Percentiles rank a stretch among this genome's conserved stretches.
Conservation (phyloP, 1,140 invertebrate species). For the Rhynchophorus ferrugineus region DNA sequence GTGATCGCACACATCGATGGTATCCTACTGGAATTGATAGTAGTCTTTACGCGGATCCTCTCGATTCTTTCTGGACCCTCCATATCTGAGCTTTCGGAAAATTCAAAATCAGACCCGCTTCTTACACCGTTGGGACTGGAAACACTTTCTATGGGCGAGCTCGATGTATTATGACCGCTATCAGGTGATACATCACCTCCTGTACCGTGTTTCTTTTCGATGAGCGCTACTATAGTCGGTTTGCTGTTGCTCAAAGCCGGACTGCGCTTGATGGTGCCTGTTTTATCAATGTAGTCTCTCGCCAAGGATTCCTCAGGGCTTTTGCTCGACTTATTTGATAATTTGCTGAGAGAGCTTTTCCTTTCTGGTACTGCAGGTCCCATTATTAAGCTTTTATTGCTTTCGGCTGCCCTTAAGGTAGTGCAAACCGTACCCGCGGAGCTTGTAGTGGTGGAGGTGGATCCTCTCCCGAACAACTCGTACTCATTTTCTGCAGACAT, state of each 20-base stretch:
- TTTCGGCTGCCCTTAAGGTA: slow-evolving; percentile 56
- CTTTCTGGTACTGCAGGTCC: slow-evolving; percentile 67
- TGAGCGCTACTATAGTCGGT: slow-evolving; percentile 46
- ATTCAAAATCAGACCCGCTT: slow-evolving; percentile 63
- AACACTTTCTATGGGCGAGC: slow-evolving; percentile 67
- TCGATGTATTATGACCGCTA: slow-evolving; percentile 73
- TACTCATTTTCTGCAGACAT: slow-evolving; percentile 75
- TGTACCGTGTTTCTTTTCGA: slow-evolving; percentile 55
- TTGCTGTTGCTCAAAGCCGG: slow-evolving; percentile 41
- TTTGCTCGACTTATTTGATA: slow-evolving; percentile 35
- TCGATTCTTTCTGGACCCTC: slow-evolving; percentile 78
- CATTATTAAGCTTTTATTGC: slow-evolving; percentile 49
- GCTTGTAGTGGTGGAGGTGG: slow-evolving; percentile 81
- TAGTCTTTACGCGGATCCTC: slow-evolving; percentile 76
- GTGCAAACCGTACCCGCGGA: slow-evolving; percentile 84
- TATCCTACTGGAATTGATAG: slow-evolving; percentile 77
- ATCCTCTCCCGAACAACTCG: slow-evolving; percentile 80
- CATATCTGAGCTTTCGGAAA: slow-evolving; percentile 75
- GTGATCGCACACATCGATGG: slow-evolving; percentile 90
- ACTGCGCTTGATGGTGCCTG: slow-evolving; percentile 50
- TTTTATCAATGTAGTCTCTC: slow-evolving; percentile 48
- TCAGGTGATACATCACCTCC: slow-evolving; percentile 65
- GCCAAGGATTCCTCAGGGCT: slow-evolving; percentile 49
- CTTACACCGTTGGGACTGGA: slow-evolving; percentile 58
- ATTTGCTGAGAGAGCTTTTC: slow-evolving; percentile 55